These are phyloP conservation scores for Hybos culiciformis DNA, from an alignment of 2,888 invertebrate genomes.

Conservation along the genomic window DNA sequence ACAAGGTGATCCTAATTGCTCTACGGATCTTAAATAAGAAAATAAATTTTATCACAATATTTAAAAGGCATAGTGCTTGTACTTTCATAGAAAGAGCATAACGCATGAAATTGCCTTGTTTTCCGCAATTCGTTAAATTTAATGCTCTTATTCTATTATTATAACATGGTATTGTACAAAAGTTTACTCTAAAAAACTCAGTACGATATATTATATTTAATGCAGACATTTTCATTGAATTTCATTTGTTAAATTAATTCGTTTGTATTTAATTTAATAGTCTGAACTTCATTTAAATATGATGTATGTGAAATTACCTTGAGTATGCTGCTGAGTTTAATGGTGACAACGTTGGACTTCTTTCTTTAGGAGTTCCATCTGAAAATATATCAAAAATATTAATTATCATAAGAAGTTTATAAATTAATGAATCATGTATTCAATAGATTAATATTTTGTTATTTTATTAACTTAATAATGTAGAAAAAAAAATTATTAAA, in stretches of 20 bases:
- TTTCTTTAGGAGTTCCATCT: constrained; percentile 71
- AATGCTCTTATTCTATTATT: no score
- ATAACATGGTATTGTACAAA: no score
- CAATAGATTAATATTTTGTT: no score
- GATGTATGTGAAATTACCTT: constrained; percentile 37
- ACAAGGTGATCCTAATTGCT: constrained; percentile 68
- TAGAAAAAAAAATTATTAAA: no score
- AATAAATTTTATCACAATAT: not conserved
- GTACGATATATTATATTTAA: no score
- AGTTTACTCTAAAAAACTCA: no score
- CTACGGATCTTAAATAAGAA: constrained; percentile 36
- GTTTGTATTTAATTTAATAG: constrained; percentile 1
- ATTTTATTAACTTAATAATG: no score
- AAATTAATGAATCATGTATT: no score
- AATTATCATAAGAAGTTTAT: not conserved
- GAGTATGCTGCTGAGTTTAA: constrained; percentile 63
- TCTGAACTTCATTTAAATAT: not conserved
- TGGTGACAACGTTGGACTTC: constrained; percentile 71
- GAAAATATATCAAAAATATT: constrained; percentile 15
- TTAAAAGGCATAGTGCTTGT: constrained; percentile 48
- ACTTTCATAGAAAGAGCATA: not conserved
- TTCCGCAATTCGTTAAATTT: constrained; percentile 43
- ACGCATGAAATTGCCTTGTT: constrained; percentile 15
- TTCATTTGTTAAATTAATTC: no score
- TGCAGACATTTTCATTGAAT: no score